Base-by-base conservation (phyloP, 2,797 vertebrate species). In the Danio kyathit region DNA sequence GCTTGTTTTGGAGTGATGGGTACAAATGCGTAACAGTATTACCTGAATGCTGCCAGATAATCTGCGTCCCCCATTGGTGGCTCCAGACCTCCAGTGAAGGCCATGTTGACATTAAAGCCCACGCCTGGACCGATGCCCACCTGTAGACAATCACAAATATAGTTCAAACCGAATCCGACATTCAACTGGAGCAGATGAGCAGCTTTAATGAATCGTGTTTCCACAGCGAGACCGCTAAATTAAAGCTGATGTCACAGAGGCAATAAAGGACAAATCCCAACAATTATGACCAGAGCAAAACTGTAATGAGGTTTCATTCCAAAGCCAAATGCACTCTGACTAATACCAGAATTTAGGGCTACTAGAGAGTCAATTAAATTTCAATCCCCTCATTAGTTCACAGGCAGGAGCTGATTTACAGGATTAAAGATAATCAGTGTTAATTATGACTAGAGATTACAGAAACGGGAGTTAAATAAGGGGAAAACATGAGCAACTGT, bases 81-180 rank as follows among this genome's bases (percentile, higher is more conserved):
- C 4, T 97, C 96, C 17, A 99, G 94, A 82, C 97, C 97, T 5
- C 97, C 97, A 0, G 97, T 96, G 84, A 98, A 99, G 52, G 97
- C 97, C 94, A 99, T 96, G 90, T 99, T 99, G 71, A 99, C 97
- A 0, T 96, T 99, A 91, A 98, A 99, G 86, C 97, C 97, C 29
- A 92, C 86, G 6, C 96, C 97, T 1, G 96, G 92, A 61, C 95
- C 97, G 1, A 91, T 95, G 89, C 97, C 97, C 89, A 97, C 96
- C 97, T 99, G 66, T 7, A 71, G n/a, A 76, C 74, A 19, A 17
- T 11, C 57, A 76, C 38, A 76, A 17, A 51, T 7, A 12, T 9
- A 51, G 8, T 40, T 61, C 59, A 19, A 19, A 8, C 7, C 57
- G 17, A 57, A 48, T 48, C 46, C 2, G 12, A 12, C 46, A 48